A percentile compares a stretch with the other conserved stretches of the same genome.
Evolutionary conservation across 2,888 invertebrate genomes (phyloP).

Genomic region (Drosophila stalkeri): DNA sequence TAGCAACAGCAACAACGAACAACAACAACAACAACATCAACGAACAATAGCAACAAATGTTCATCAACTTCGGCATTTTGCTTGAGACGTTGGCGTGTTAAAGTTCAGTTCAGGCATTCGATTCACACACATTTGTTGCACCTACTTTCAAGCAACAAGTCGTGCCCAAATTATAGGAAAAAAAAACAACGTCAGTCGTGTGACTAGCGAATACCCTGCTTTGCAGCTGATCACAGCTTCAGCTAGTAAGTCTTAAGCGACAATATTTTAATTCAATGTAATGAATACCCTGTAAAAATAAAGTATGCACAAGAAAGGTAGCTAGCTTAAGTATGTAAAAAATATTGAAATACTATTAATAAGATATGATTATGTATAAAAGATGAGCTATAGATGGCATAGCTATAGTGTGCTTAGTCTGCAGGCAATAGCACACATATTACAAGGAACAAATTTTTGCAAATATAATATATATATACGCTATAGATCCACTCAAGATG

Average conservation of each 20-base stretch:
- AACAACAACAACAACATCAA: slow-evolving; percentile 24
- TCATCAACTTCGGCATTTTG: slow-evolving; percentile 71
- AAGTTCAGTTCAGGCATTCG: slow-evolving; percentile 71
- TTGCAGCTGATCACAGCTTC: background rate
- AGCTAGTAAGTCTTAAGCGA: background rate
- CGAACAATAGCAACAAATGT: slow-evolving; percentile 32
- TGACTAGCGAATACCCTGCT: slow-evolving; percentile 29
- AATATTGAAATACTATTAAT: background rate
- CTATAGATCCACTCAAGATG: background rate
- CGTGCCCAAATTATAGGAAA: slow-evolving; percentile 14
- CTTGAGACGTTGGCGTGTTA: slow-evolving; percentile 59
- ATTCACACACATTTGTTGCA: slow-evolving; percentile 42
- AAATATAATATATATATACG: background rate
- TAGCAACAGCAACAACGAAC: slow-evolving; percentile 33
- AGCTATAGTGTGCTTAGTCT: background rate
- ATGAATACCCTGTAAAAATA: background rate
- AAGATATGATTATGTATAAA: background rate
- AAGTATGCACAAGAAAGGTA: background rate
- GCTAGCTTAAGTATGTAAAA: background rate
- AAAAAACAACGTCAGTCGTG: background rate
- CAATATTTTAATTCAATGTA: background rate
- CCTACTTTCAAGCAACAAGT: slow-evolving; percentile 27
- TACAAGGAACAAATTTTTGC: too few relatives aligned
- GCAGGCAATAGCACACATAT: background rate
- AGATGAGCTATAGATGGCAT: background rate